These are phyloP conservation scores for Torymus tubicola DNA, from an alignment of 2,888 invertebrate species.

Conservation along the genomic window DNA sequence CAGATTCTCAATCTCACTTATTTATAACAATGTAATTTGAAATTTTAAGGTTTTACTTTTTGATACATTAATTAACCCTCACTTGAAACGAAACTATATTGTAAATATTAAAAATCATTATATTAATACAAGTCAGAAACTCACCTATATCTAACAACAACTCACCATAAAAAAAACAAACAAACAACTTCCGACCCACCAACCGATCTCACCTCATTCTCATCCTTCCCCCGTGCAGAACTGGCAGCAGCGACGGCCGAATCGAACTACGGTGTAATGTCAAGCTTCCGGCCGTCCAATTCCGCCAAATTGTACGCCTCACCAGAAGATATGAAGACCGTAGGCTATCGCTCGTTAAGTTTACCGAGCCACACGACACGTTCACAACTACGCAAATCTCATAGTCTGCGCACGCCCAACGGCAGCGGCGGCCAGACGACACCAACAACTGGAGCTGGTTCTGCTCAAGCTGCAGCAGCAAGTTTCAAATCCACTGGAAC, in stretches of 20 bases:
- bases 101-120: too few species aligned
- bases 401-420: conserved; percentile 79
- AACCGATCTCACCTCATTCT: too few species aligned
- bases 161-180: too few species aligned
- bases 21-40: too few species aligned
- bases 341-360: conserved; percentile 81
- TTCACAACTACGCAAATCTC: conserved; percentile 80
- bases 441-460: too few species aligned
- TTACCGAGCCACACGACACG: conserved; percentile 78
- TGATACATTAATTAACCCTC: too few species aligned
- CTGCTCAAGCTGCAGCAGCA: conserved; percentile 62
- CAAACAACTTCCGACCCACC: too few species aligned
- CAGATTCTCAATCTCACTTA: too few species aligned
- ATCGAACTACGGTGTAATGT: conserved; percentile 81
- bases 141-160: too few species aligned
- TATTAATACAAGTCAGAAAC: too few species aligned
- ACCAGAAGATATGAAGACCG: conserved; percentile 88
- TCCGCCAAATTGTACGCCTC: conserved; percentile 92
- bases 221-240: conserved; percentile 68
- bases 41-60: too few species aligned
- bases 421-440: conserved; percentile 48
- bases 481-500: conserved; percentile 75
- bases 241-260: conserved; percentile 73
- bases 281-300: conserved; percentile 92
- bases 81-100: too few species aligned